phyloP scores from a whole-genome alignment of 2,113 vertebrate genomes.

The Tychaedon coryphoeus region DNA sequence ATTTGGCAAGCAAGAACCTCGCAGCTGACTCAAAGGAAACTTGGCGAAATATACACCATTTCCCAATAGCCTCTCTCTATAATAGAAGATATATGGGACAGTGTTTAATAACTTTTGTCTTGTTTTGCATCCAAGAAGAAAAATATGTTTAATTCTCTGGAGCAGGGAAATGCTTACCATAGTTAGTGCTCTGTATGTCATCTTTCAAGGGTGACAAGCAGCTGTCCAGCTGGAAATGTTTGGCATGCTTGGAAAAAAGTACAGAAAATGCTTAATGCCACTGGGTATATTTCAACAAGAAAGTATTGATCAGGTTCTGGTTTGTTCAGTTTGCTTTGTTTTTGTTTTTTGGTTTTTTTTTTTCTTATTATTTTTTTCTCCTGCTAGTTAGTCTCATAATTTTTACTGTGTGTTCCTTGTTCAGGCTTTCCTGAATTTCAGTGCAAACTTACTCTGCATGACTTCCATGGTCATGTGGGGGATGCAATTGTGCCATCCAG shows the following conservation, averaged over 20 bases:
- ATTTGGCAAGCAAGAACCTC: neutral
- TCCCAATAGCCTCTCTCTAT: neutral
- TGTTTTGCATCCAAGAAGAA: neutral
- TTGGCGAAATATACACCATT: neutral
- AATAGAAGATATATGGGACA: neutral
- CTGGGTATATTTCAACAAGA: neutral
- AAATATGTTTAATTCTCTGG: neutral
- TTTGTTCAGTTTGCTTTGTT: neutral
- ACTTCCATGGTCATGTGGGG: neutral
- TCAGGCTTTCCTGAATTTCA: neutral
- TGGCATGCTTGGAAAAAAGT: neutral
- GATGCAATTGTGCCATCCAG: accelerated
- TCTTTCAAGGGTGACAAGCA: neutral
- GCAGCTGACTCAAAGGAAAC: conserved; percentile 15
- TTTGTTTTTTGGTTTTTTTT: neutral
- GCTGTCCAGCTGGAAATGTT: neutral
- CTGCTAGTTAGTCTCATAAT: neutral
- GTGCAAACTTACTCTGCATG: neutral
- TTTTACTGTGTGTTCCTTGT: neutral
- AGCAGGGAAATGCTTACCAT: neutral
- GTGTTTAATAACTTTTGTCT: conserved; percentile 2
- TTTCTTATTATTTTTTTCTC: neutral
- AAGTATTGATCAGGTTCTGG: neutral
- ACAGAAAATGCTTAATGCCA: neutral
- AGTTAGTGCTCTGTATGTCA: neutral